Evolutionary conservation across 1,140 invertebrate species (phyloP).

Genomic region (Eufriesea mexicana): DNA sequence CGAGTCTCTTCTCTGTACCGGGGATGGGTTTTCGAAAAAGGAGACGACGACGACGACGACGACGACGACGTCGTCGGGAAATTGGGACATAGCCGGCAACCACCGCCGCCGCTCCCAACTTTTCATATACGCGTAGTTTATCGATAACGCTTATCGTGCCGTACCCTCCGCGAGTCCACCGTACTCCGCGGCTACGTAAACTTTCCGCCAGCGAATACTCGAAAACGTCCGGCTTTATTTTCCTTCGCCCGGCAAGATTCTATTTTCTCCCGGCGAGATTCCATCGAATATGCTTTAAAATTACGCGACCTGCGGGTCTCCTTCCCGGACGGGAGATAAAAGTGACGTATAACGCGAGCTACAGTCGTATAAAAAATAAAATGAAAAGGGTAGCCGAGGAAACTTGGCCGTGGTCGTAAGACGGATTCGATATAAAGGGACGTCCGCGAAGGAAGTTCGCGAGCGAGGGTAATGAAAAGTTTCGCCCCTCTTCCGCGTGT

Average conservation of each 20-base stretch:
- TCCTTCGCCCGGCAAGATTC: constrained; percentile 24
- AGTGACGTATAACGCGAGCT: constrained; percentile 32
- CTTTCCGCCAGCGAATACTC: constrained; percentile 23
- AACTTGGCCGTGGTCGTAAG: constrained; percentile 14
- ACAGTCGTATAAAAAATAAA: background rate
- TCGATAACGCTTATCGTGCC: constrained; percentile 67
- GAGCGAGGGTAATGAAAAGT: constrained; percentile 51
- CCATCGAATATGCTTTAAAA: constrained; percentile 44
- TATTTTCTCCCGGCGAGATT: constrained; percentile 22
- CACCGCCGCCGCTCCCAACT: constrained; percentile 30
- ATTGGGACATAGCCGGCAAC: constrained; percentile 57
- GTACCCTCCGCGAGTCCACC: constrained; percentile 10
- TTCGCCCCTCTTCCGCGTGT: constrained; percentile 19
- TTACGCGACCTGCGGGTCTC: constrained; percentile 6
- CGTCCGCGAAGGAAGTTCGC: background rate
- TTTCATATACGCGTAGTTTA: constrained; percentile 54
- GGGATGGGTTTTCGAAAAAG: constrained; percentile 56
- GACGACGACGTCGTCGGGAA: constrained; percentile 47
- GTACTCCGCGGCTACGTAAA: constrained; percentile 41
- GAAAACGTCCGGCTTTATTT: constrained; percentile 36
- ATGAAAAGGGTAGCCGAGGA: background rate
- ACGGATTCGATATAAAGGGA: constrained; percentile 5
- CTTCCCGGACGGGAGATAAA: constrained; percentile 23
- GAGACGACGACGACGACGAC: constrained; percentile 24
- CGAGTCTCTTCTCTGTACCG: constrained; percentile 24